Base-by-base conservation (phyloP, 2,888 invertebrate genomes). In the Oligia latruncula region DNA sequence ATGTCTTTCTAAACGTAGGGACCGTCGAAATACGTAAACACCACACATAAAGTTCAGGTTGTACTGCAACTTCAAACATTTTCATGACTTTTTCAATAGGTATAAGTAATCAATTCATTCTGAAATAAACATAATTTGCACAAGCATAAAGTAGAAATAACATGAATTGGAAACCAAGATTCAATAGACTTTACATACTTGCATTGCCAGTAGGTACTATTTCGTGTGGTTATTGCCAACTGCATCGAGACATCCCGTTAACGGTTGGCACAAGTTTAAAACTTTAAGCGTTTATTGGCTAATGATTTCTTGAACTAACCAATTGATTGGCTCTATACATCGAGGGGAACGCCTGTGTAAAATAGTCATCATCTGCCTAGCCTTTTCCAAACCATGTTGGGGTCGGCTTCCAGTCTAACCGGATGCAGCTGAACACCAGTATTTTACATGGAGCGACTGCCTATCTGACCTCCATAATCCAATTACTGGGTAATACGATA, bases 231-330 rank as follows among this genome's bases (percentile, higher is more conserved):
- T 89, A 90, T 89, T 90, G 89, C 90, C 86, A 86, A 73, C 88
- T 90, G 90, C 89, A 87, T 78, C 81, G 76, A 88, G 78, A 87
- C 88, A 83, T 90, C 88, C 93, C 92, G 93, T 93, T 93, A 93
- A 64, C 74, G 85, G 15, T 13, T 90, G 91, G 85, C 65, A 29
- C 82, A 84, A 92, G 85, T 81, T 71, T 80, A 35, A 80, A 77
- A 78, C 80, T 80, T 74, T 43, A n/a, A 71, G 86, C 87, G 87
- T 66, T 83, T 76, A 72, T 79, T n/a, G 29, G 11, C 9, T 29
- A 29, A 67, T 68, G 23, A 60, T 40, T 78, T 78, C 62, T 68
- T 35, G 46, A 65, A 55, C 23, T 52, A 60, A 17, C 40, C 46
- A 20, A 58, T 46, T 40, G 9, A 40, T 62, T 46, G 43, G 20